Percentiles rank a stretch among this genome's conserved stretches.
These are phyloP conservation scores for Barypeithes pellucidus DNA, from an alignment of 2,888 invertebrate genomes.

Conservation along the genomic window DNA sequence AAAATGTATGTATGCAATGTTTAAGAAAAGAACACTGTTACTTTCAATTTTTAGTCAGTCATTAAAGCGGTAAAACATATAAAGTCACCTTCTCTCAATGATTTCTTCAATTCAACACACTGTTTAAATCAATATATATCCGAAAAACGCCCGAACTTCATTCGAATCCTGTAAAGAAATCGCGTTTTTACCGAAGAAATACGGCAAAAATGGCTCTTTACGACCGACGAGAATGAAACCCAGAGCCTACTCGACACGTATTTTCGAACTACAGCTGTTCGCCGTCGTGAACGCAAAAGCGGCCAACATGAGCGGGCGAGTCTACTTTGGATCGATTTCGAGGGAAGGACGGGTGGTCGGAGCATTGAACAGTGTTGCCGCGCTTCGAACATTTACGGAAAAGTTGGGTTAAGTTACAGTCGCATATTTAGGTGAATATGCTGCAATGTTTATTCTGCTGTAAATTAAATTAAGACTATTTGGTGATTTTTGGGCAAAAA, in stretches of 20 bases:
- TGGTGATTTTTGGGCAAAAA: too few species aligned
- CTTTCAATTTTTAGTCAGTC: conserved; percentile 9
- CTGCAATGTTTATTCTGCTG: too few species aligned
- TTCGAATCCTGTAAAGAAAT: neutral
- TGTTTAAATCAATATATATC: neutral
- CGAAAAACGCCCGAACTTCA: neutral
- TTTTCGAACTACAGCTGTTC: conserved; percentile 35
- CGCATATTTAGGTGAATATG: neutral
- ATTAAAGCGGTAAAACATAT: neutral
- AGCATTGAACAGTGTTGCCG: conserved; percentile 1
- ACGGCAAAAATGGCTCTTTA: conserved; percentile 13
- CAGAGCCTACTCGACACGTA: conserved; percentile 26
- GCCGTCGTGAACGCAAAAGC: conserved; percentile 18
- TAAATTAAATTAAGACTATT: too few species aligned
- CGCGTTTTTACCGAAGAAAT: conserved; percentile 4
- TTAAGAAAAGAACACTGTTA: conserved; percentile 12
- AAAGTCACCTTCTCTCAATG: conserved; percentile 4
- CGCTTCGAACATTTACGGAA: neutral
- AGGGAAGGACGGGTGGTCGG: conserved; percentile 17
- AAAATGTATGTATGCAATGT: neutral
- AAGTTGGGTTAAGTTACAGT: neutral
- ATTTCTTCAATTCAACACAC: neutral
- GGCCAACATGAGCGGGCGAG: conserved; percentile 26
- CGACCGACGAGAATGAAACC: conserved; percentile 13
- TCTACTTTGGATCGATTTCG: conserved; percentile 30